Conservation (phyloP, 2,888 invertebrate genomes). For the Nyleta sp. region DNA sequence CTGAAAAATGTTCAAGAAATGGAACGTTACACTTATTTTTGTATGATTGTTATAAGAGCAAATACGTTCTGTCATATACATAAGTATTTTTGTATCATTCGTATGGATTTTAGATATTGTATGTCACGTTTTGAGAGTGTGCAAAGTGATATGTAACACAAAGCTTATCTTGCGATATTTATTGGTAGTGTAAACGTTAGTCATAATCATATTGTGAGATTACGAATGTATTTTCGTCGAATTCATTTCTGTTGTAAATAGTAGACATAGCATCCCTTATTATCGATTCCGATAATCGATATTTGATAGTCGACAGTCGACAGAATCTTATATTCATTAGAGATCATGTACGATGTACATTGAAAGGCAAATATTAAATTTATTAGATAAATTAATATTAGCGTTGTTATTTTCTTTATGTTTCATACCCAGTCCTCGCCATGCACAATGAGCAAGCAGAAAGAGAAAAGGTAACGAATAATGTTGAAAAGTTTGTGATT, state of each 20-base stretch:
- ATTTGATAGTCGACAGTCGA: slow-evolving; percentile 60
- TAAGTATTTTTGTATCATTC: slow-evolving; percentile 48
- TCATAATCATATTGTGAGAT: slow-evolving; percentile 38
- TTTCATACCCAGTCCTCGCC: background rate
- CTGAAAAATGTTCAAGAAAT: slow-evolving; percentile 1
- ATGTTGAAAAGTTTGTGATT: slow-evolving; percentile 43
- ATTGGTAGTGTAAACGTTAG: slow-evolving; percentile 40
- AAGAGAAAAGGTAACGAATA: slow-evolving; percentile 8
- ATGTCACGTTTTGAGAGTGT: slow-evolving; percentile 17
- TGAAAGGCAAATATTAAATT: slow-evolving; percentile 44
- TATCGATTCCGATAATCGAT: slow-evolving; percentile 58
- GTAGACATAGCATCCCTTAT: slow-evolving; percentile 34
- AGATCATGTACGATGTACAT: slow-evolving; percentile 64
- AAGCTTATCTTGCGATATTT: slow-evolving; percentile 50
- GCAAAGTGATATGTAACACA: slow-evolving; percentile 22
- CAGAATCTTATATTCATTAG: slow-evolving; percentile 40
- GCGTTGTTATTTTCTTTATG: too few relatives aligned
- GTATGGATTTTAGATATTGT: slow-evolving; percentile 25
- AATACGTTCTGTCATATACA: background rate
- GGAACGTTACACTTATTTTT: slow-evolving; percentile 38
- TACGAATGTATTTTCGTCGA: slow-evolving; percentile 25
- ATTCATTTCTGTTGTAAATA: slow-evolving; percentile 36
- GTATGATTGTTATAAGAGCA: slow-evolving; percentile 21
- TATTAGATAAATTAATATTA: slow-evolving; percentile 39
- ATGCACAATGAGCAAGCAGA: background rate